Conservation (phyloP, 1,140 invertebrate genomes). For the Thaumatotibia leucotreta region DNA sequence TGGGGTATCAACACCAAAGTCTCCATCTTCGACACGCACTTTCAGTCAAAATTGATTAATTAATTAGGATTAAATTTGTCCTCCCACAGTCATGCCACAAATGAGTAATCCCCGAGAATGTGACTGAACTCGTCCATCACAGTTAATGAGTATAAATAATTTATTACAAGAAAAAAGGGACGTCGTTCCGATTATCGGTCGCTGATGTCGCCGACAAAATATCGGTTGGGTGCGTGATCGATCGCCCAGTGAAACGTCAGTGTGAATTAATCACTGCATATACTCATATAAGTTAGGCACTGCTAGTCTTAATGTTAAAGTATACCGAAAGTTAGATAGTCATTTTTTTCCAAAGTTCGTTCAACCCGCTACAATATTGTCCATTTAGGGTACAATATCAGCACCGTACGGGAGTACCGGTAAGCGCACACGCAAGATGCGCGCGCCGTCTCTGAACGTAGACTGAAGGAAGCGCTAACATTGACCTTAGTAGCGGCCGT, state of each 20-base stretch:
- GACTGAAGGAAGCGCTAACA: constrained; percentile 76
- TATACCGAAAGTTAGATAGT: constrained; percentile 12
- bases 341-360: constrained; percentile 37
- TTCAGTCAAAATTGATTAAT: constrained; percentile 27
- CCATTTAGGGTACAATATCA: constrained; percentile 40
- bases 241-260: constrained; percentile 48
- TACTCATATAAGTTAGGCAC: constrained; percentile 18
- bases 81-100: constrained; percentile 30
- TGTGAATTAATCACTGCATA: constrained; percentile 39
- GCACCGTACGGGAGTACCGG: constrained; percentile 41
- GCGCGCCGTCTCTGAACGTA: constrained; percentile 69
- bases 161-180: constrained; percentile 41
- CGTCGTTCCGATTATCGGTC: constrained; percentile 44
- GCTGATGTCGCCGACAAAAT: constrained; percentile 44
- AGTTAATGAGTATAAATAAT: constrained; percentile 60
- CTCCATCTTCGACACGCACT: constrained; percentile 83
- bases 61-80: constrained; percentile 18
- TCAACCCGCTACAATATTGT: constrained; percentile 50
- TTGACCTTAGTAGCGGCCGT: constrained; percentile 75
- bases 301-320: constrained; percentile 16
- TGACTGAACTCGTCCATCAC: constrained; percentile 55
- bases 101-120: constrained; percentile 42
- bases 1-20: constrained; percentile 93
- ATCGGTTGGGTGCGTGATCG: constrained; percentile 46
- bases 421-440: constrained; percentile 56